Base-by-base conservation (phyloP, 2,888 invertebrate genomes). In the Dione juno region DNA sequence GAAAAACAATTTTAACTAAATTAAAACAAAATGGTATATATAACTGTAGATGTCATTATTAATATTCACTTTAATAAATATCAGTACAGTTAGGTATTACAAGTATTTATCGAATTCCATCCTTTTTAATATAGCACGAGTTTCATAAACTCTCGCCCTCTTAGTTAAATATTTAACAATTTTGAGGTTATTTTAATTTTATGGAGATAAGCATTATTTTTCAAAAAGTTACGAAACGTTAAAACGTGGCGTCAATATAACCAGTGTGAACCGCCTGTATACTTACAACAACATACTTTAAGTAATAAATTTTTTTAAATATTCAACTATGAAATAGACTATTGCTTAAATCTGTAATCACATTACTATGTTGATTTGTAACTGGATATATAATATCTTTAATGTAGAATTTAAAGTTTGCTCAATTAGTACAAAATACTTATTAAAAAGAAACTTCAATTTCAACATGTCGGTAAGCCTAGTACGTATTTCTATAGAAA, bases 251-350 rank as follows among this genome's bases (percentile, higher is more conserved):
- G 19, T 16, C 19, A 21, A 53, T 63, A 45, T 28, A 61, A 72
- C 41, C 50, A 28, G 70, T 53, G 63, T 58, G 66, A 63, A 66
- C 57, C 54, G 41, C 63, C 66, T 58, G 85, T 84, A 81, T 82
- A 84, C 88, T 90, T 88, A 90, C 81, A 86, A 88, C 86, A 88
- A 88, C 87, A 90, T 87, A 90, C 87, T 90, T 89, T 87, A 87
- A 88, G 88, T 89, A 88, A 86, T 88, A 85, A 83, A 84, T 80
- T 85, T 80, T 85, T 88, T 89, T 85, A 82, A 88, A 88, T 83
- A 82, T 81, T 87, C 86, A 91, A 89, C 89, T 90, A 87, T 85
- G 78, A 82, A 84, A 85, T 86, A 88, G 76, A 85, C 83, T 88
- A 88, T 88, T 90, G 88, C 85, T 81, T 84, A 81, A 81, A 78